phyloP scores from a whole-genome alignment of 2,113 vertebrate species.

The Gobius niger region DNA sequence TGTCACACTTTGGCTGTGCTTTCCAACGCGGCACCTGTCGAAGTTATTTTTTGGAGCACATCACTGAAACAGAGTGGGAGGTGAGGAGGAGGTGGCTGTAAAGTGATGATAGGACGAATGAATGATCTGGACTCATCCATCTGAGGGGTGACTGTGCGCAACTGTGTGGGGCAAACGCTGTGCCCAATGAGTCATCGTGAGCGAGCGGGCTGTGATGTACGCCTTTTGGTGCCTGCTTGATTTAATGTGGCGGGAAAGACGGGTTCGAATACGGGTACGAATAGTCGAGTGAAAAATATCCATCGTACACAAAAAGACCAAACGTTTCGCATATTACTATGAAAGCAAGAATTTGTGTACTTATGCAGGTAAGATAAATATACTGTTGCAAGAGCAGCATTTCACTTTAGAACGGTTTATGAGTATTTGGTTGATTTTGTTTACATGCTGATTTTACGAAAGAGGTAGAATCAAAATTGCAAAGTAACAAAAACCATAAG shows the following conservation, averaged over 20 bases:
- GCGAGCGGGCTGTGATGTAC: not conserved
- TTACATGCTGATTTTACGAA: no score
- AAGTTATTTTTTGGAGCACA: conserved; percentile 45
- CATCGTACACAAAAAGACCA: no score
- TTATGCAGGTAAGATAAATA: no score
- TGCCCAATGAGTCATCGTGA: conserved; percentile 25
- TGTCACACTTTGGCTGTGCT: conserved; percentile 27
- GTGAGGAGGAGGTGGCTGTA: conserved; percentile 37
- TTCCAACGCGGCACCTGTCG: conserved; percentile 40
- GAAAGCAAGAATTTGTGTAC: no score
- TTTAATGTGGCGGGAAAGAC: conserved; percentile 3
- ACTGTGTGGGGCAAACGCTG: conserved; percentile 31
- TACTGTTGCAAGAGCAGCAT: no score
- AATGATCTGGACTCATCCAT: conserved; percentile 39
- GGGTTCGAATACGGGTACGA: no score
- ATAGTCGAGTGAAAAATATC: no score
- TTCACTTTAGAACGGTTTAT: no score
- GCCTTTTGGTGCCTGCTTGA: conserved; percentile 3
- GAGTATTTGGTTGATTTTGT: no score
- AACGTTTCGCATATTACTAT: no score
- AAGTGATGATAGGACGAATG: conserved; percentile 14
- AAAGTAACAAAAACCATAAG: no score
- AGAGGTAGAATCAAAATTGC: no score
- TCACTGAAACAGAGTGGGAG: conserved; percentile 27
- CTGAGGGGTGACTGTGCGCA: conserved; percentile 38